Percentiles rank a stretch among this genome's conserved stretches.
phyloP scores from a whole-genome alignment of 2,113 vertebrate genomes.

The Erythrocercus mccallii region DNA sequence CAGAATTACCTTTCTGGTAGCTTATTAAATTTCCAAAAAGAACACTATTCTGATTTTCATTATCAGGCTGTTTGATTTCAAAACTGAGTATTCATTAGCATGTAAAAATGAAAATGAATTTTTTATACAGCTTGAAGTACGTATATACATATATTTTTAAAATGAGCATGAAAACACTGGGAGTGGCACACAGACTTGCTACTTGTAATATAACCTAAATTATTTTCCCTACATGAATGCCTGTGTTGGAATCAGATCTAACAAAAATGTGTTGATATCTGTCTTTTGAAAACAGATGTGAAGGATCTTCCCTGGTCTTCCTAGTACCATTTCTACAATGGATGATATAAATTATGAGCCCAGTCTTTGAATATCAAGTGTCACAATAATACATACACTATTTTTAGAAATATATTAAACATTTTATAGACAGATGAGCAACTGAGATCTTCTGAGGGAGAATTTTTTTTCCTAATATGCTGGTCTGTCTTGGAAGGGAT shows the following conservation, averaged over 20 bases:
- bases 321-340: neutral
- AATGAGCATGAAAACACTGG: neutral
- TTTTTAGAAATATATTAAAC: neutral
- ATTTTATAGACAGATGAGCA: neutral
- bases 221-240: neutral
- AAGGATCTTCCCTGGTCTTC: neutral
- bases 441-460: neutral
- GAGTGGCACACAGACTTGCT: neutral
- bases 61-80: neutral
- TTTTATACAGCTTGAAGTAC: neutral
- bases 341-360: neutral
- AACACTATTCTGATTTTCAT: neutral
- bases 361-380: neutral
- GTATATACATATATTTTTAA: neutral
- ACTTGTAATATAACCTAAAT: neutral
- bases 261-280: neutral
- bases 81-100: neutral
- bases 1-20: neutral
- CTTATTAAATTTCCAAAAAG: neutral
- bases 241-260: neutral
- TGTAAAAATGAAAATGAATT: neutral
- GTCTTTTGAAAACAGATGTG: neutral
- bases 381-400: neutral
- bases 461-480: neutral
- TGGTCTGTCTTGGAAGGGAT: neutral